Base-by-base conservation (phyloP, 2,888 invertebrate genomes). In the Plebejus anna region DNA sequence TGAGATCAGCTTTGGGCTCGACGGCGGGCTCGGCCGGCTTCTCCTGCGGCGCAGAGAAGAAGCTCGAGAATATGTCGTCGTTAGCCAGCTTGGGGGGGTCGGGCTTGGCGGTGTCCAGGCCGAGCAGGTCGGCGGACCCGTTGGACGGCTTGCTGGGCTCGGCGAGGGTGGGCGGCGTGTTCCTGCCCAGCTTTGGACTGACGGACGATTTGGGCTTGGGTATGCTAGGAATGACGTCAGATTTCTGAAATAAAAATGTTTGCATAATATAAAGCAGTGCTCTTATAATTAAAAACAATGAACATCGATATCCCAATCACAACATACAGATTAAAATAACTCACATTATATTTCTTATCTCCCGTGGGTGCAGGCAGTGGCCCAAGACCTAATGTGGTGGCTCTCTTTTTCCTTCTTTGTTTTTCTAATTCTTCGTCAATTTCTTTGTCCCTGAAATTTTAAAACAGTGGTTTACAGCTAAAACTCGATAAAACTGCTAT, bases 381-480 rank as follows among this genome's bases (percentile, higher is more conserved):
- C 6, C 94, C 90, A 78, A 96, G 94, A 0, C 95, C 94, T 47
- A 91, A 91, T 0, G 88, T 84, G 1, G 88, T 84, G 1, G 96
- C 94, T 89, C 97, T 97, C 95, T 97, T 97, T 92, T 97, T 97
- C 82, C 97, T 95, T 84, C 97, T 97, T 84, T 96, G 97, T 80
- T 95, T 95, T 85, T 97, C 97, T 75, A 97, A 95, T 89, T 97
- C 97, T 84, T 97, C 97, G 82, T 98, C 98, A 79, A 98, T 96
- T 87, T 98, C 98, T 88, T 97, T 97, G 82, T 97, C 98, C 97
- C 96, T 96, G 86, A 87, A 95, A 79, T 57, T 38, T 16, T 2
- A 28, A 66, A 7, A 51, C 5, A 61, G 3, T 61, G 9, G 3
- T 61, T 28, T 22, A 59, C 22, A 59, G 59, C 59, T 59, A 59